These are phyloP conservation scores for Fragum fragum DNA, from an alignment of 2,888 invertebrate species.

Conservation along the genomic window DNA sequence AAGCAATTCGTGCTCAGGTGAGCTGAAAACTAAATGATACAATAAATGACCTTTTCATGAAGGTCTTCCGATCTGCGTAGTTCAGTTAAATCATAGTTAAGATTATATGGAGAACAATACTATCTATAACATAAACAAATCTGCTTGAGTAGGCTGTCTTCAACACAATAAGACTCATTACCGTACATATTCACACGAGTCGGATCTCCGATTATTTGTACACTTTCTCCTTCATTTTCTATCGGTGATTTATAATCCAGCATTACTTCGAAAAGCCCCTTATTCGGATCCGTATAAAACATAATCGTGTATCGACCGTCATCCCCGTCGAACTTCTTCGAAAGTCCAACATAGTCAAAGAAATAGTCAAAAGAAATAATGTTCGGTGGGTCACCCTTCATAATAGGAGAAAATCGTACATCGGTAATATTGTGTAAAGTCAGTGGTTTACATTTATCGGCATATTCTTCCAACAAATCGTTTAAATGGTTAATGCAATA, in stretches of 20 bases:
- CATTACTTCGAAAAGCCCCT: constrained; percentile 93
- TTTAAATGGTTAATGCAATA: not conserved
- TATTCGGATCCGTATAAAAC: constrained; percentile 90
- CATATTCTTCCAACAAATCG: constrained; percentile 86
- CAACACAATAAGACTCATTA: constrained; percentile 86
- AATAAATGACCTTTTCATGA: no score
- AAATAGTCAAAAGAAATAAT: not conserved
- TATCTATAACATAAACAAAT: constrained; percentile 55
- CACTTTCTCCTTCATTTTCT: constrained; percentile 80
- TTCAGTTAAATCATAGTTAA: no score
- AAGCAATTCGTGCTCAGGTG: no score
- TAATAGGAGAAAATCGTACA: constrained; percentile 30
- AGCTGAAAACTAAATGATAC: no score
- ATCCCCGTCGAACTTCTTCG: not conserved
- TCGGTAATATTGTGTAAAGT: constrained; percentile 42
- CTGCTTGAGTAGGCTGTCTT: constrained; percentile 40
- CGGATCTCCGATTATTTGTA: constrained; percentile 90
- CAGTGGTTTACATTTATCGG: constrained; percentile 74
- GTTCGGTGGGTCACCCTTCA: not conserved
- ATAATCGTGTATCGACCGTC: constrained; percentile 88
- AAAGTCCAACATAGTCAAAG: not conserved
- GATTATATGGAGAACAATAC: no score
- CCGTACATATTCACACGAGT: constrained; percentile 87
- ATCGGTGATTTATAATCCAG: constrained; percentile 87
- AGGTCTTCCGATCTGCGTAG: no score